Conservation (phyloP, 1,140 invertebrate species). For the Drosophila ironensis region DNA sequence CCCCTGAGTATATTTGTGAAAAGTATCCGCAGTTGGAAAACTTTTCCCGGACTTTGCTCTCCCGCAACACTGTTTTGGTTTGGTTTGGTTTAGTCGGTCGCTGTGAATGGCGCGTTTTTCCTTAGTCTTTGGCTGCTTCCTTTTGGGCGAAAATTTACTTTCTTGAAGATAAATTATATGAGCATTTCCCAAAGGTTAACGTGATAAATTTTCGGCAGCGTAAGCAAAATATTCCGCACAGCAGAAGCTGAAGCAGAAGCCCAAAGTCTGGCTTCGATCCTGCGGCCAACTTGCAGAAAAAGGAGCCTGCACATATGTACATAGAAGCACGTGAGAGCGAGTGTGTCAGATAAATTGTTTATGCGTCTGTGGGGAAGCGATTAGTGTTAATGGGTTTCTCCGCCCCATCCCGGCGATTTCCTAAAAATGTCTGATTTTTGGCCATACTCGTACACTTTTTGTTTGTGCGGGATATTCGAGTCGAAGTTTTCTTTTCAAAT, state of each 20-base stretch:
- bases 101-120: constrained; percentile 16
- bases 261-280: constrained; percentile 71
- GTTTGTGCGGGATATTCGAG: constrained; percentile 62
- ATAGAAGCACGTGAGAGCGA: constrained; percentile 10
- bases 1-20: constrained; percentile 67
- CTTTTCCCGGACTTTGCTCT: constrained; percentile 35
- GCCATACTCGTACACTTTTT: too few relatives aligned
- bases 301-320: constrained; percentile 32
- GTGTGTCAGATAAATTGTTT: constrained; percentile 76
- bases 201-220: constrained; percentile 76
- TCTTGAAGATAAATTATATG: constrained; percentile 77
- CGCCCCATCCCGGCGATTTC: not conserved
- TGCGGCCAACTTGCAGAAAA: constrained; percentile 51
- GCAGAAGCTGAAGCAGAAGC: too few relatives aligned
- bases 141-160: constrained; percentile 68
- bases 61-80: constrained; percentile 23
- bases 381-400: constrained; percentile 76
- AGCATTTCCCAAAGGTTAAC: constrained; percentile 80
- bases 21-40: constrained; percentile 49
- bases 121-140: constrained; percentile 7
- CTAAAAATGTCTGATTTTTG: constrained; percentile 71
- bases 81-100: too few relatives aligned
- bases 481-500: constrained; percentile 59
- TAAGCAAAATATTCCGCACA: constrained; percentile 71
- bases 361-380: constrained; percentile 80